phyloP scores from a whole-genome alignment of 1,140 invertebrate species.

The Cheumatopsyche charites region DNA sequence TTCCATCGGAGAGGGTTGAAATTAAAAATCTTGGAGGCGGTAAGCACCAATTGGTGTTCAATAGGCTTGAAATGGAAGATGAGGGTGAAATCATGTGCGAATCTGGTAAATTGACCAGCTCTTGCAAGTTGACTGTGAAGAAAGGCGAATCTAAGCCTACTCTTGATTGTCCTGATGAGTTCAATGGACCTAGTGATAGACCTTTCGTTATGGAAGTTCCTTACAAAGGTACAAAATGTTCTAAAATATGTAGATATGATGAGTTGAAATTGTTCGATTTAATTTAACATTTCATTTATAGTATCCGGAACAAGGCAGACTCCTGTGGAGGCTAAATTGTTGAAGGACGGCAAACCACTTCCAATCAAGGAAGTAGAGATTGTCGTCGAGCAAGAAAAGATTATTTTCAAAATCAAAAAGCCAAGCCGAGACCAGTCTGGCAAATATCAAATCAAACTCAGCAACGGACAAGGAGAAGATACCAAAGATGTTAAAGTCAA shows the following conservation, averaged over 20 bases:
- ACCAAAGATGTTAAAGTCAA: slow-evolving; percentile 81
- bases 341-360: slow-evolving; percentile 87
- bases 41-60: slow-evolving; percentile 89
- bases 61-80: slow-evolving; percentile 79
- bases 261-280: too few relatives aligned
- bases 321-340: slow-evolving; percentile 84
- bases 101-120: slow-evolving; percentile 78
- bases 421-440: slow-evolving; percentile 81
- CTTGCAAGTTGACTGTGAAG: slow-evolving; percentile 81
- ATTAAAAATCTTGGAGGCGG: slow-evolving; percentile 91
- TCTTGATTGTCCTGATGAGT: slow-evolving; percentile 79
- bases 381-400: slow-evolving; percentile 86
- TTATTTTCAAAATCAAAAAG: slow-evolving; percentile 90
- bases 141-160: slow-evolving; percentile 84
- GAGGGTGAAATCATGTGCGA: slow-evolving; percentile 85
- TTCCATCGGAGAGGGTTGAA: slow-evolving; percentile 78
- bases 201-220: slow-evolving; percentile 87
- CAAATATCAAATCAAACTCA: slow-evolving; percentile 84
- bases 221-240: slow-evolving; percentile 76
- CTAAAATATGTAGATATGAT: slow-evolving; percentile 20
- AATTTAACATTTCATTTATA: slow-evolving; percentile 54
- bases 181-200: slow-evolving; percentile 79
- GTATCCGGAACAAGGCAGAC: slow-evolving; percentile 86
- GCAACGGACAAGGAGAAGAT: slow-evolving; percentile 87
- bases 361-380: slow-evolving; percentile 88